Conservation (phyloP, 1,140 invertebrate species). For the Drosophila kepulauana region DNA sequence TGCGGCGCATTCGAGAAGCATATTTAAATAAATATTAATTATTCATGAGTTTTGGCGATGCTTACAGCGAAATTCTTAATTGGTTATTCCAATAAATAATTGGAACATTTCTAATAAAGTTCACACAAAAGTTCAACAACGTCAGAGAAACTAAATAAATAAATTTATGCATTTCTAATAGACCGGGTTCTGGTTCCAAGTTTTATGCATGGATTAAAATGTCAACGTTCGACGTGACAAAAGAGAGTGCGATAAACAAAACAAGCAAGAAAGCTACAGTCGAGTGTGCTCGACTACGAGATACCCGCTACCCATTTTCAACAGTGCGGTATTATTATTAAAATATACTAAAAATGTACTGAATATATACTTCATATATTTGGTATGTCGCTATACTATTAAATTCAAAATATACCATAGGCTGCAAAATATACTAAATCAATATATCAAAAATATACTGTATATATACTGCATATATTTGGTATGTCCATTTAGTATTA, state of each 20-base stretch:
- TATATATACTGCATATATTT: no score
- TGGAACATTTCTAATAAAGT: constrained; percentile 26
- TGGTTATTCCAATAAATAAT: constrained; percentile 43
- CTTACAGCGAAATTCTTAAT: constrained; percentile 48
- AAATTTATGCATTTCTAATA: constrained; percentile 17
- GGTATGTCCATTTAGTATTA: no score
- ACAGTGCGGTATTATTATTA: no score
- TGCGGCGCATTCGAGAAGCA: constrained; percentile 4
- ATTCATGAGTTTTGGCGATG: constrained; percentile 25
- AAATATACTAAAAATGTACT: no score
- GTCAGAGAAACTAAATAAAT: neutral
- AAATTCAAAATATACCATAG: no score
- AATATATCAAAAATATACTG: no score
- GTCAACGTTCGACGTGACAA: constrained; percentile 26
- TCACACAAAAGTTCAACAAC: neutral
- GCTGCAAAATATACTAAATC: no score
- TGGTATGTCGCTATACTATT: no score
- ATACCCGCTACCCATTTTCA: no score
- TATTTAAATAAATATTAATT: constrained; percentile 25
- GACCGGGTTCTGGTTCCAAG: neutral
- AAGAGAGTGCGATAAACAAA: neutral
- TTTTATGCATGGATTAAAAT: constrained; percentile 54
- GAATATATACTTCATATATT: no score
- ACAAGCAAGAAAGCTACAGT: neutral
- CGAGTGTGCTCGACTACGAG: no score